phyloP scores from a whole-genome alignment of 2,113 vertebrate genomes.

The Sula dactylatra region DNA sequence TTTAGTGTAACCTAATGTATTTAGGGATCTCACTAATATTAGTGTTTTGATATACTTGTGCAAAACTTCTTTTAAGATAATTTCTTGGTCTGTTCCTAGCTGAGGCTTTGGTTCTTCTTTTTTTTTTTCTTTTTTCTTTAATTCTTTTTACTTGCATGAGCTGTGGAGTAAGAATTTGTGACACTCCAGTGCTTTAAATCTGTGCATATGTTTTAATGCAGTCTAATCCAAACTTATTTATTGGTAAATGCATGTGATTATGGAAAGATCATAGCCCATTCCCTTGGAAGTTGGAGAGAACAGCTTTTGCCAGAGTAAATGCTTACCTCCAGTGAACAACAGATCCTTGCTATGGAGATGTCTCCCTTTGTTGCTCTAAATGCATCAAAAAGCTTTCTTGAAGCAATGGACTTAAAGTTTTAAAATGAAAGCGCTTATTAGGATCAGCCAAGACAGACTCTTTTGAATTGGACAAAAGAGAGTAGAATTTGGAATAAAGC shows the following conservation, averaged over 20 bases:
- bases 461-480: background rate
- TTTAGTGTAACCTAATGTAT: conserved; percentile 44
- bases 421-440: background rate
- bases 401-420: background rate
- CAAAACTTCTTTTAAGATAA: conserved; percentile 19
- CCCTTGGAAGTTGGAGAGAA: background rate
- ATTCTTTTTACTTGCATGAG: conserved; percentile 63
- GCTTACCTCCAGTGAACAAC: background rate
- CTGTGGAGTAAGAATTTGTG: conserved; percentile 44
- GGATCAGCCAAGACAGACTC: background rate
- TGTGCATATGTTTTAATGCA: conserved; percentile 39
- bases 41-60: conserved; percentile 36
- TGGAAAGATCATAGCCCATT: background rate
- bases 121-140: background rate
- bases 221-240: conserved; percentile 59
- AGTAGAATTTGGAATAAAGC: conserved; percentile 47
- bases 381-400: background rate
- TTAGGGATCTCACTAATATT: conserved; percentile 44
- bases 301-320: background rate
- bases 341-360: background rate
- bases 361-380: background rate
- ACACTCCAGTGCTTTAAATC: conserved; percentile 34
- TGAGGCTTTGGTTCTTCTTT: conserved; percentile 12
- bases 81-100: conserved; percentile 16
- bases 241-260: conserved; percentile 54